Evolutionary conservation across 2,797 vertebrate species (phyloP), one percentile per base, ranked within the genome.

Genomic region (Pangasius krempfi): DNA sequence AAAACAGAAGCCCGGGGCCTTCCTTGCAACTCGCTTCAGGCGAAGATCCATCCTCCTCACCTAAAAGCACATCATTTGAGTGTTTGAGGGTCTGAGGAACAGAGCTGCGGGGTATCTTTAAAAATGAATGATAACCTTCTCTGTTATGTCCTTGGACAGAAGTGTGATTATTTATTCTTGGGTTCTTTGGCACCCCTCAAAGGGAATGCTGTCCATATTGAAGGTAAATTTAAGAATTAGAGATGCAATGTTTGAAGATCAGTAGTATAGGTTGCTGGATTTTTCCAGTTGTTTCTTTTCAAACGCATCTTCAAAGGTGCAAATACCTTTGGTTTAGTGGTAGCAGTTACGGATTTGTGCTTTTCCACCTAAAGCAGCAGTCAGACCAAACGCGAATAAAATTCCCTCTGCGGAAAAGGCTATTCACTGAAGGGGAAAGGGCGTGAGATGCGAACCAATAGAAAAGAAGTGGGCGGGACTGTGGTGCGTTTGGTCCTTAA

Each of bases 111-210:
- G 85, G 73, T 16, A 86, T 79, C 60, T 80, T 37, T 80, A 50
- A 80, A 79, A 79, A 79, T 68, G 33, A 80, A 80, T 66, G 47
- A 3, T 54, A 68, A 80, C 62, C 75, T 68, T 80, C 60, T 54
- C 44, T 56, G 86, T n/a, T 87, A 37, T 68, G 86, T 80, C 78
- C 76, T 54, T 80, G 86, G 86, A 80, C 86, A 16, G 47, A 58
- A 30, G 27, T 30, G 56, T 5, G 72, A 58, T 80, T 66, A 68
- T 87, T n/a, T 64, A 68, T 87, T 62, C 25, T 72, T 47, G 44
- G 37, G 37, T 52, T 85, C n/a, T 62, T 13, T 40, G 56, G 47
- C 81, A 52, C n/a, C 44, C n/a, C 33, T 76, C 9, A 4, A 62
- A 62, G 12, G 58, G 8, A 70, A 40, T 33, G 25, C 40, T 85